Conservation (phyloP, 2,888 invertebrate species). For the Pelosia muscerda region DNA sequence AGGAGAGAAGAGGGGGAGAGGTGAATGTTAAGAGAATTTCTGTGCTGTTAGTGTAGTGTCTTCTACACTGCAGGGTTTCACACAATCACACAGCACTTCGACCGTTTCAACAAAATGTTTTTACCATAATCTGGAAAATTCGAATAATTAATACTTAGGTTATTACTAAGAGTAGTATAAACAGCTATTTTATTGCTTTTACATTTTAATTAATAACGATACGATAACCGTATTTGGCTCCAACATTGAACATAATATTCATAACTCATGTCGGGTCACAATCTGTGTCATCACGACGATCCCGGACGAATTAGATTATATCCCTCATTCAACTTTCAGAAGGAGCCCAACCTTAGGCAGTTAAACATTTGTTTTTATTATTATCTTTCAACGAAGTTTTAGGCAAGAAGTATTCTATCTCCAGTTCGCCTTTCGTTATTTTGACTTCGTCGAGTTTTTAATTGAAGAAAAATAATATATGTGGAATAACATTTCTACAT, state of each 20-base stretch:
- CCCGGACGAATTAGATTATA: slow-evolving; percentile 25
- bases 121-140: too few relatives aligned
- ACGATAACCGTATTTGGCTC: not conserved
- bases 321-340: slow-evolving; percentile 26
- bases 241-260: slow-evolving; percentile 14
- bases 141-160: too few relatives aligned
- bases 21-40: too few relatives aligned
- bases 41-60: too few relatives aligned
- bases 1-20: too few relatives aligned
- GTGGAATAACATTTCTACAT: not conserved
- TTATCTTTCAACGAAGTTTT: slow-evolving; percentile 22
- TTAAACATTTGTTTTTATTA: slow-evolving; percentile 29
- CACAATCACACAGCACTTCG: too few relatives aligned
- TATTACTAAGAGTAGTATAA: too few relatives aligned
- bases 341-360: slow-evolving; percentile 20
- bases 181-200: not conserved
- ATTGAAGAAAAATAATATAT: slow-evolving; percentile 1
- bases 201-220: not conserved
- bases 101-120: too few relatives aligned
- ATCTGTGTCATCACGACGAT: slow-evolving; percentile 20
- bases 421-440: not conserved
- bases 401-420: not conserved
- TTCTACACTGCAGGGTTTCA: too few relatives aligned
- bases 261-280: slow-evolving; percentile 13
- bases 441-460: not conserved